phyloP scores from a whole-genome alignment of 2,113 vertebrate species.

The Meleagris gallopavo region DNA sequence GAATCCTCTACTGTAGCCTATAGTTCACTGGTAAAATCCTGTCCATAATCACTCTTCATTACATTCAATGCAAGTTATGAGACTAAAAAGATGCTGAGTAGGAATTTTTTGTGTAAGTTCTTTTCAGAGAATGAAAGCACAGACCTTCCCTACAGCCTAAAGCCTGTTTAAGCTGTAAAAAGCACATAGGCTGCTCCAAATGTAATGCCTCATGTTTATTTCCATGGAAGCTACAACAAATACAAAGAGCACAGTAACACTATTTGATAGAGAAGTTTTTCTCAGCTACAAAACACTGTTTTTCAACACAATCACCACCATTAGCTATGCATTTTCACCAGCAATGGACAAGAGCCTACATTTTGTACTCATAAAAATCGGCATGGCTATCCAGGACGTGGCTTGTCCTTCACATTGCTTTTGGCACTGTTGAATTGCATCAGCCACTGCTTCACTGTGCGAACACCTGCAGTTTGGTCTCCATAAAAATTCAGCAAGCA shows the following conservation, averaged over 20 bases:
- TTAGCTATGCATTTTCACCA: too few relatives aligned
- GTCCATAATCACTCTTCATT: not conserved
- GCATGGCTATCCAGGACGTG: too few relatives aligned
- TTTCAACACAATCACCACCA: too few relatives aligned
- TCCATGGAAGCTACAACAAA: not conserved
- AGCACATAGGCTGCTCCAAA: not conserved
- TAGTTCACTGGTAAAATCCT: not conserved
- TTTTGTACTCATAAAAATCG: too few relatives aligned
- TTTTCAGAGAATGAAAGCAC: not conserved
- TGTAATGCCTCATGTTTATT: not conserved
- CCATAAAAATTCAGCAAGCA: too few relatives aligned
- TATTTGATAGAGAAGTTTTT: not conserved
- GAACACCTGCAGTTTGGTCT: too few relatives aligned
- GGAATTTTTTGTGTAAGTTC: not conserved
- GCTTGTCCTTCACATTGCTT: too few relatives aligned
- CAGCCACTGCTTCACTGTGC: too few relatives aligned
- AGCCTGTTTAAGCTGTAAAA: not conserved
- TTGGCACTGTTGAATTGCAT: too few relatives aligned
- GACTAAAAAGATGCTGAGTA: not conserved
- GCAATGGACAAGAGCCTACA: too few relatives aligned
- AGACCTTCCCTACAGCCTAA: not conserved
- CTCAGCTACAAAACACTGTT: too few relatives aligned
- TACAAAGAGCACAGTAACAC: not conserved
- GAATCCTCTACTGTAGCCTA: not conserved
- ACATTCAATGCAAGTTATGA: not conserved